Percentiles rank a stretch among this genome's conserved stretches.
Conservation (phyloP, 2,888 invertebrate species). For the Neoascia interrupta region DNA sequence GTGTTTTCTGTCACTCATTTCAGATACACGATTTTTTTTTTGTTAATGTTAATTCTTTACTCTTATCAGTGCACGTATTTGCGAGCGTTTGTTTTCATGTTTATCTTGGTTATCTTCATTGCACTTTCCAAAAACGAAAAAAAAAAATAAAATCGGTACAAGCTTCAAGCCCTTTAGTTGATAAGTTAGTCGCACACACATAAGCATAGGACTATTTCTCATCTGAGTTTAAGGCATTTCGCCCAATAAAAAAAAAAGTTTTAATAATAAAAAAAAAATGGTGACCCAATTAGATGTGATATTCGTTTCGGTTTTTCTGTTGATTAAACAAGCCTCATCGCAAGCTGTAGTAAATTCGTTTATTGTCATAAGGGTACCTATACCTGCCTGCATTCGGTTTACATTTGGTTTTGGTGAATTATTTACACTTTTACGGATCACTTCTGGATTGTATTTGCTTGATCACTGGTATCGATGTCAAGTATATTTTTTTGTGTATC, state of each 20-base stretch:
- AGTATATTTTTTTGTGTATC: constrained; percentile 25
- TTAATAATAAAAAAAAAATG: constrained; percentile 63
- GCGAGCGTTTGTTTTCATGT: constrained; percentile 2
- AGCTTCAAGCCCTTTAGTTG: constrained; percentile 35
- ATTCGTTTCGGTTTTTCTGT: constrained; percentile 50
- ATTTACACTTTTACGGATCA: constrained; percentile 55
- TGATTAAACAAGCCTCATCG: constrained; percentile 46
- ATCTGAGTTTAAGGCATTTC: constrained; percentile 22
- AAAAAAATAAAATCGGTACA: neutral
- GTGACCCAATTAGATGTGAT: constrained; percentile 61
- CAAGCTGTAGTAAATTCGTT: constrained; percentile 35
- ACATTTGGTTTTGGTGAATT: constrained; percentile 29
- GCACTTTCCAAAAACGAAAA: constrained; percentile 30
- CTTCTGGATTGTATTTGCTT: constrained; percentile 58
- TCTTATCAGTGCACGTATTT: neutral
- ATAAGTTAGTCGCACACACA: neutral
- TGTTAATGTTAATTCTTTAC: neutral
- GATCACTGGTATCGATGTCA: constrained; percentile 52
- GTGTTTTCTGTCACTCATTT: too few relatives aligned
- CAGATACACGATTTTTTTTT: too few relatives aligned
- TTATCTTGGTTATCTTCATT: constrained; percentile 40
- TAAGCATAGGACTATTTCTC: neutral
- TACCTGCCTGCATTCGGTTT: constrained; percentile 10
- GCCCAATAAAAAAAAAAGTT: constrained; percentile 30
- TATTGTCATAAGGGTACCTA: constrained; percentile 39